Percentiles rank a stretch among this genome's conserved stretches.
phyloP scores from a whole-genome alignment of 2,797 vertebrate genomes.

The Trachurus trachurus region DNA sequence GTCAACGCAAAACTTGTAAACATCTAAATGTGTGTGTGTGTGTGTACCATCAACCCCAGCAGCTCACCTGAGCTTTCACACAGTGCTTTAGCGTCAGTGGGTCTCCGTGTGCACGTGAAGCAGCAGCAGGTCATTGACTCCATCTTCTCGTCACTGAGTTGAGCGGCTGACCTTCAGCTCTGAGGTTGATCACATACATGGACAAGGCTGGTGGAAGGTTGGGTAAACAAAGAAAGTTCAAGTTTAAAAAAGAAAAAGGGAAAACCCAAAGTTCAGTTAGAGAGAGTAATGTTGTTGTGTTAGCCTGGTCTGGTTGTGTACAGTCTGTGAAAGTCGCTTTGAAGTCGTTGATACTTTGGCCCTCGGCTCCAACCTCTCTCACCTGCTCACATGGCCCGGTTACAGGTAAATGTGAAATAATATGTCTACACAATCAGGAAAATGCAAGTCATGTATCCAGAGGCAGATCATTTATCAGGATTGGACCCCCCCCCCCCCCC shows the following conservation, averaged over 20 bases:
- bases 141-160: background rate
- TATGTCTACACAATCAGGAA: background rate
- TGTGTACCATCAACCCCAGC: too few species aligned
- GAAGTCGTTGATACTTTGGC: conserved; percentile 13
- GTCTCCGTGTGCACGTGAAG: background rate
- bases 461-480: conserved; percentile 28
- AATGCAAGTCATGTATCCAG: conserved; percentile 23
- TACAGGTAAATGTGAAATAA: conserved; percentile 20
- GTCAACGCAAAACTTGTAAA: too few species aligned
- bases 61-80: background rate
- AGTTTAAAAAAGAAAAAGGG: conserved; percentile 23
- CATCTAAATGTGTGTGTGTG: too few species aligned
- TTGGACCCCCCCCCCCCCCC: background rate
- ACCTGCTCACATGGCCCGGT: background rate
- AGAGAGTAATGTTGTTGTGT: conserved; percentile 19
- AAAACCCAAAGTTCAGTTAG: conserved; percentile 31
- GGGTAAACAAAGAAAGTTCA: conserved; percentile 3
- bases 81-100: background rate
- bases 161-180: conserved; percentile 28
- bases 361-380: conserved; percentile 18
- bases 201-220: conserved; percentile 17
- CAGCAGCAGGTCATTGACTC: conserved; percentile 15
- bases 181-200: conserved; percentile 5
- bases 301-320: conserved; percentile 18
- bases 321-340: conserved; percentile 24